Conservation (phyloP, 2,797 vertebrate species). For the Lemur catta region DNA sequence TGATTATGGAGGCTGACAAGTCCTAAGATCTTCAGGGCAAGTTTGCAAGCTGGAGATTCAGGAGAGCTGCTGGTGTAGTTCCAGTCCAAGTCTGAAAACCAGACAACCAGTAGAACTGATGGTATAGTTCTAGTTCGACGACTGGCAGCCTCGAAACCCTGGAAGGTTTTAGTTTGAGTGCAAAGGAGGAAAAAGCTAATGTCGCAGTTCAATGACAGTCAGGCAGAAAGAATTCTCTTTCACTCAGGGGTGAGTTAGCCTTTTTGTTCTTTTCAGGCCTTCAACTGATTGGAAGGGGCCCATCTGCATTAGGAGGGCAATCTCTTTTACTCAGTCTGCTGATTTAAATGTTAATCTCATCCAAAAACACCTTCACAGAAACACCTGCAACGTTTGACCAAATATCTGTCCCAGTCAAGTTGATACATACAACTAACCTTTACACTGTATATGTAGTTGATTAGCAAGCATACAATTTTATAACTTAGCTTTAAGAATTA, state of each 20-base stretch:
- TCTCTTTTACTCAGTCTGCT: background rate
- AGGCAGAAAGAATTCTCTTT: background rate
- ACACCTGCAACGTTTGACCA: background rate
- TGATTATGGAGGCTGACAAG: background rate
- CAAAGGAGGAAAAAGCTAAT: background rate
- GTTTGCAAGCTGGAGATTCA: background rate
- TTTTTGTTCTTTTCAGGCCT: conserved; percentile 15
- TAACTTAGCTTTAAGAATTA: conserved; percentile 2
- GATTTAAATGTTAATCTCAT: background rate
- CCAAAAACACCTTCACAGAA: background rate
- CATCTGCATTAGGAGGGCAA: background rate
- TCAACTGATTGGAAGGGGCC: background rate
- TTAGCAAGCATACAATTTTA: background rate
- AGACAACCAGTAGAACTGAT: background rate
- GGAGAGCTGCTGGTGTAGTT: background rate
- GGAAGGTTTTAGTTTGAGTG: background rate
- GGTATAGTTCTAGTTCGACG: background rate
- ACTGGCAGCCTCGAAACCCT: background rate
- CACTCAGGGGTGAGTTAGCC: background rate
- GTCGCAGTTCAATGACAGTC: background rate
- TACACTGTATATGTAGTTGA: background rate
- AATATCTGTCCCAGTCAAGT: background rate
- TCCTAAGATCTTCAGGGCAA: background rate
- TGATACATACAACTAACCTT: background rate
- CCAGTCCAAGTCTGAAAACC: background rate